A percentile compares a stretch with the other conserved stretches of the same genome.
phyloP scores from a whole-genome alignment of 1,140 invertebrate species.

The Achroia grisella region DNA sequence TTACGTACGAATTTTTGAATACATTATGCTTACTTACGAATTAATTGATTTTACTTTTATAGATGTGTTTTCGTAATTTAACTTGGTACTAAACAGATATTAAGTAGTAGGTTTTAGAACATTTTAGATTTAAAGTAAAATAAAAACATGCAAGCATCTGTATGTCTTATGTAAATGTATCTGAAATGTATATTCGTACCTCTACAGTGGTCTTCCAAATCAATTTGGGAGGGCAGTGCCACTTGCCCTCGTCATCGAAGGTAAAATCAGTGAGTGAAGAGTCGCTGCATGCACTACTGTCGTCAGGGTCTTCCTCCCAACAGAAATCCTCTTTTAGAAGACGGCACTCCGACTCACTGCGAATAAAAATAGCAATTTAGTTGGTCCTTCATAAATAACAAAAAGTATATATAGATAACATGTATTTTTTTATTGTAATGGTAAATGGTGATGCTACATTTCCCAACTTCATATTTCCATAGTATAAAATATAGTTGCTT shows the following conservation, averaged over 20 bases:
- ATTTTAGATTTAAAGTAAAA: too few relatives aligned
- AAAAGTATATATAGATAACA: background rate
- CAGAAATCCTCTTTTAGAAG: slow-evolving; percentile 38
- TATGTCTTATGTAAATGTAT: too few relatives aligned
- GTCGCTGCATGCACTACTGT: slow-evolving; percentile 63
- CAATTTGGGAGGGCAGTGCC: slow-evolving; percentile 85
- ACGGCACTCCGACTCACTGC: slow-evolving; percentile 46
- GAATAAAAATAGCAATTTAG: slow-evolving; percentile 8
- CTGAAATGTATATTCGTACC: slow-evolving; percentile 50
- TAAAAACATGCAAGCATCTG: too few relatives aligned
- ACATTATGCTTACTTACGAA: too few relatives aligned
- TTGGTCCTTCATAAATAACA: background rate
- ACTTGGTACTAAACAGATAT: too few relatives aligned
- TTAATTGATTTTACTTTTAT: too few relatives aligned
- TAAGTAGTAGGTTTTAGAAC: too few relatives aligned
- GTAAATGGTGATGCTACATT: too few relatives aligned
- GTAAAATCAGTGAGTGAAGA: slow-evolving; percentile 57
- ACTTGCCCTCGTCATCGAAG: slow-evolving; percentile 72
- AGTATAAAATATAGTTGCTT: too few relatives aligned
- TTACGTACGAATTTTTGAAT: too few relatives aligned
- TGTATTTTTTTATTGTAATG: background rate
- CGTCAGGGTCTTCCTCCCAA: slow-evolving; percentile 55
- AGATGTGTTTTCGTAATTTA: too few relatives aligned
- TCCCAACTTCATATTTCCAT: too few relatives aligned
- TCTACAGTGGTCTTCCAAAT: slow-evolving; percentile 88